Base-by-base conservation (phyloP, 2,797 vertebrate species). In the Halcyon leucocephala region DNA sequence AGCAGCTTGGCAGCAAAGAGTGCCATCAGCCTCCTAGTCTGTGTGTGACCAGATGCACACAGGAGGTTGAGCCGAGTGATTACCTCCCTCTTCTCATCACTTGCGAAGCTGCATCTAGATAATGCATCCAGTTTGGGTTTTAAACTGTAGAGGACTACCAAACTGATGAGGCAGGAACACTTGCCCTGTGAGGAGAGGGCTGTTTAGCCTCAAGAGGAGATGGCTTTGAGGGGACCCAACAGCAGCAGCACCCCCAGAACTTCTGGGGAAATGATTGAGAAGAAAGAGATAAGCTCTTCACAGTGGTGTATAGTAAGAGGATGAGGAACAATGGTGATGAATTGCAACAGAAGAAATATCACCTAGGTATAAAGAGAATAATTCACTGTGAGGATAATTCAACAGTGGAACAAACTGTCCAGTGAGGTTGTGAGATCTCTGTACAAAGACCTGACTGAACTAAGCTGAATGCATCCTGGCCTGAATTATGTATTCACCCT, bases 201-300 rank as follows among this genome's bases (percentile, higher is more conserved):
- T 85, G 9, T 52, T 51, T 18, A 71, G 25, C 19, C 19, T 78
- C 82, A 44, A 84, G 64, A 70, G 61, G 49, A 61, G 33, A 17
- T 55, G 26, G 7, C 20, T 82, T 88, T 49, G 13, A 16, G 28
- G n/a, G 28, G 21, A 76, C 9, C 6, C 22, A 80, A 1, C 5
- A 42, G 60, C 52, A 82, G 28, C 52, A 80, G 31, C 15, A 31
- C 12, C 8, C 39, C 33, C 46, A 49, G 37, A 9, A 55, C 17
- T 88, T 46, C 37, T 0, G 0, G 10, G 9, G 8, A 58, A 16
- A 6, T 17, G 10, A 58, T 54, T 0, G 2, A 46, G n/a, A 66
- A 86, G 58, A 62, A 8, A 66, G 31, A 77, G 29, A 19, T 28
- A 28, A 33, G 18, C 7, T 66, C 8, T 58, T 66, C 3, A 4